Evolutionary conservation across 2,113 vertebrate species (phyloP), one percentile per base, ranked within the genome.

Genomic region (Herpetotheres cachinnans): DNA sequence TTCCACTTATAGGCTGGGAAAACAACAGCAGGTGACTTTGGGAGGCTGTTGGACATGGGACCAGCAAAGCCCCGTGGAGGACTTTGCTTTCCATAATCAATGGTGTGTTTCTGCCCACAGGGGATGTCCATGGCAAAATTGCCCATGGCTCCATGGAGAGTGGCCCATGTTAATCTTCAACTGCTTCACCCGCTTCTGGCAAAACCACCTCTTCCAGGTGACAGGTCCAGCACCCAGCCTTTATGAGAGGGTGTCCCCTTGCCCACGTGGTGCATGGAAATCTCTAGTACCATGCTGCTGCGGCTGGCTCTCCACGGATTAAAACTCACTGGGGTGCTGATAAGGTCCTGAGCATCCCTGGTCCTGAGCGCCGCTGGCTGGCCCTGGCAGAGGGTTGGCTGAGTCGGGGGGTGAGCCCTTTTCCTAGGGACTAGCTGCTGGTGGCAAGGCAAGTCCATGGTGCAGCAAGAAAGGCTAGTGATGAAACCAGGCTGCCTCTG

Each of bases 1-100:
- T 56, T 14, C 15, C 11, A 16, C 24, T 81, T 89, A 25, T 0
- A 79, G 46, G 30, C 25, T 44, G 46, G 58, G 50, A 83, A 73
- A 77, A 58, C 11, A 80, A 4, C 17, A 62, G n/a, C n/a, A n/a
- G 27, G 19, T 66, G 47, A 54, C 21, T 80, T 67, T 6, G 13
- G n/a, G 27, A 56, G 4, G 55, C 15, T n/a, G 12, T 8, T 25
- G 25, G 49, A 46, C 17, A 11, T 11, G 6, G 10, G 7, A 55
- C 29, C 8, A 54, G 11, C 13, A 54, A 62, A 90, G 10, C 3
- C 50, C 7, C 0, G 0, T 13, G 42, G 16, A 90, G 8, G 10
- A 42, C 46, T 90, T 86, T 25, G 30, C 40, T 61, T 76, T 62
- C 32, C 20, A 17, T 16, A 32, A 77, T 70, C 6, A 7, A 46